Base-by-base conservation (phyloP, 2,888 invertebrate species). In the Agrilus biguttatus region DNA sequence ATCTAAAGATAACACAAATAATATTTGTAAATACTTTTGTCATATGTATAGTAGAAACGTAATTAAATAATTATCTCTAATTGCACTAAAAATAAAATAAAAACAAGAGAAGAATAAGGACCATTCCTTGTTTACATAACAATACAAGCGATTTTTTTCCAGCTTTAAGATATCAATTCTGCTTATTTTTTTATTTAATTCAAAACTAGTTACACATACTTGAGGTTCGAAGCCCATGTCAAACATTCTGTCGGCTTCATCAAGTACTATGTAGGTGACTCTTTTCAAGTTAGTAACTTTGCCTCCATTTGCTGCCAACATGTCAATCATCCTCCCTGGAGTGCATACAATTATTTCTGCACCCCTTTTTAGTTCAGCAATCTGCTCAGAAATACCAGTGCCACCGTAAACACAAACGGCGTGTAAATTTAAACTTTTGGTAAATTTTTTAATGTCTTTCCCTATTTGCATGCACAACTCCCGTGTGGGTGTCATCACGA, bases 171-270 rank as follows among this genome's bases (percentile, higher is more conserved):
- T 17, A 17, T 17, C 17, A 17, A 17, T 17, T 17, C 17, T 17
- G 17, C 17, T 3, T 17, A 17, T 3, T 17, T 17, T 17, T 17
- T 17, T 3, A 2, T 4, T 17, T 3, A 17, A 17, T 17, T 17
- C 4, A 17, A 17, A 17, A 17, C 4, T 17, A 17, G 17, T 17
- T 17, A 17, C 17, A 17, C 32, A 44, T 49, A 55, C 55, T 74
- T 95, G 93, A 0, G 93, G 95, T 67, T 98, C 98, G 62, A 98
- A 99, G 14, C 96, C 96, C 95, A 98, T 96, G 63, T 99, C 98
- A 63, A 98, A 98, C 98, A 98, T 98, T 36, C 98, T 74, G 66
- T 99, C 98, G 0, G 98, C 98, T 67, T 99, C 98, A 64, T 99
- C 98, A 33, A 99, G 68, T 1, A 99, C 98, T 36, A 98, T 81